A percentile compares a stretch with the other conserved stretches of the same genome.
phyloP scores from a whole-genome alignment of 2,113 vertebrate species.

The Cyanoliseus patagonus region DNA sequence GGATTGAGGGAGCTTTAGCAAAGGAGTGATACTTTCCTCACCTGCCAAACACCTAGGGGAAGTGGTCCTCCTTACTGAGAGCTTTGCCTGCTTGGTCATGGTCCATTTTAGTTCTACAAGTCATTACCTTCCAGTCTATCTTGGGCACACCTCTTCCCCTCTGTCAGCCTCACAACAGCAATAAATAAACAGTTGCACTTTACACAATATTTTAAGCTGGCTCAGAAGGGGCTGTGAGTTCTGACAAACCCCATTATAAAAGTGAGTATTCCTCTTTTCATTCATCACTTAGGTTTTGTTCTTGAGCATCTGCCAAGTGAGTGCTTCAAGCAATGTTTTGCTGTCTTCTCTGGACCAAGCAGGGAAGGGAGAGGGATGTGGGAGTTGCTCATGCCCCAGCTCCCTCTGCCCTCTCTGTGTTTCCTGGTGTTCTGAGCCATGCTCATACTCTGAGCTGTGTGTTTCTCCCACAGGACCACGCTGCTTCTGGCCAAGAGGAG shows the following conservation, averaged over 20 bases:
- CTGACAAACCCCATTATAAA: background rate
- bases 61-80: background rate
- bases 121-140: background rate
- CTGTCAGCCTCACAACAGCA: accelerated
- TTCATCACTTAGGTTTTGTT: background rate
- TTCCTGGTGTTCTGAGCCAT: background rate
- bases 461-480: background rate
- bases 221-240: background rate
- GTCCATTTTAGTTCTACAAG: background rate
- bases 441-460: background rate
- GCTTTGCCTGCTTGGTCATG: background rate
- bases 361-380: background rate
- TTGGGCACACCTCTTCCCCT: background rate
- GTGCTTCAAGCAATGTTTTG: background rate
- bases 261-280: background rate
- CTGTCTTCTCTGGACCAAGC: background rate
- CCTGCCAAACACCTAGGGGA: background rate
- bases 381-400: background rate
- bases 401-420: background rate
- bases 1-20: background rate
- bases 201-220: background rate
- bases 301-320: background rate
- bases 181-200: background rate
- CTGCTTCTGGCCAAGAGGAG: background rate
- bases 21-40: background rate